Base-by-base conservation (phyloP, 1,140 invertebrate genomes). In the Asobara japonica region DNA sequence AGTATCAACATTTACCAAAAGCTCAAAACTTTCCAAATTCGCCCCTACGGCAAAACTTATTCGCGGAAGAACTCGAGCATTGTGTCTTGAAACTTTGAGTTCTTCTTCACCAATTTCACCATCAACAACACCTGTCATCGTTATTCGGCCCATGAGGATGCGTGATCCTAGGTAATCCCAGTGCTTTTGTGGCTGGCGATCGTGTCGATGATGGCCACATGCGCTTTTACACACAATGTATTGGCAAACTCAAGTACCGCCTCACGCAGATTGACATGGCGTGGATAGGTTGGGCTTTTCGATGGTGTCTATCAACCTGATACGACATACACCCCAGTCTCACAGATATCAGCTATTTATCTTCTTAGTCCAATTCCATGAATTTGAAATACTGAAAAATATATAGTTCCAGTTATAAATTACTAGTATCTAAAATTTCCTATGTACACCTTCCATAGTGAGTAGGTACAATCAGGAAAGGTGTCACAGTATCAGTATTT, bases 121-220 rank as follows among this genome's bases (percentile, higher is more conserved):
- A 65, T 36, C 31, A 31, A 38, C 16, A 38, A 65, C 30, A 25
- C 16, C 66, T 68, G 45, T 68, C 66, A 68, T 68, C 66, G 60
- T 51, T 45, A 64, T 27, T 51, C 18, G 31, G 36, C 48, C 16
- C 36, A 5, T 6, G n/a, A 48, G 38, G 18, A 56, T 56, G 18
- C 22, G 51, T 56, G 51, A 45, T 65, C 13, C 11, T 18, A 3
- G 36, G 56, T 71, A 71, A 65, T 71, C 41, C 8, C 41, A 30
- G 18, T 30, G 61, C 36, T 71, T 51, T 30, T 41, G 60, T 27
- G 60, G 68, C 25, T 18, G 36, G 56, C 27, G 25, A 65, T 65
- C 31, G 69, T 65, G 69, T 71, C 61, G 33, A 71, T 62, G 60
- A 62, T 62, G 0, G n/a, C n/a, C 27, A 30, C 29, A 62, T 62